Percentiles rank a stretch among this genome's conserved stretches.
These are phyloP conservation scores for Nebria salina DNA, from an alignment of 2,888 invertebrate genomes.

Conservation along the genomic window DNA sequence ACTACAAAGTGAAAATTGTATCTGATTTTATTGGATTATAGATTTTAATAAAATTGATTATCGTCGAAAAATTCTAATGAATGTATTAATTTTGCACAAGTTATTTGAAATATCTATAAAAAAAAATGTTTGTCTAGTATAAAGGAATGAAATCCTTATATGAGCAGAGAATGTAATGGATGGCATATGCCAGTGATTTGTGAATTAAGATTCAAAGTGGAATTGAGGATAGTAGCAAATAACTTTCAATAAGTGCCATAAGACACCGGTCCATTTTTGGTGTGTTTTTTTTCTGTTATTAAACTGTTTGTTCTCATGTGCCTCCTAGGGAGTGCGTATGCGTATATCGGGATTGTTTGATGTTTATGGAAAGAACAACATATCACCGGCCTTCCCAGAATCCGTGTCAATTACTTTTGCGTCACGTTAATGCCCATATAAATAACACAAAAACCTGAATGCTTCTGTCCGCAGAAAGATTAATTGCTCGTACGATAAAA, in stretches of 20 bases:
- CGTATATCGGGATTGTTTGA: slow-evolving; percentile 35
- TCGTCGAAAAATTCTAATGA: too few relatives aligned
- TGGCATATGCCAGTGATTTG: too few relatives aligned
- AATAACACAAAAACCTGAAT: slow-evolving; percentile 42
- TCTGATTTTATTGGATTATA: too few relatives aligned
- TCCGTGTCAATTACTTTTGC: slow-evolving; percentile 46
- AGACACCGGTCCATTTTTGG: neutral
- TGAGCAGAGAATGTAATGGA: too few relatives aligned
- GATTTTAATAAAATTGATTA: too few relatives aligned
- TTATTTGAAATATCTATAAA: too few relatives aligned
- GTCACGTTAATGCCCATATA: slow-evolving; percentile 46
- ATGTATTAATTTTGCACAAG: too few relatives aligned
- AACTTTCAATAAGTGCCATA: neutral
- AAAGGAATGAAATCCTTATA: too few relatives aligned
- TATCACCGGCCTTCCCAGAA: slow-evolving; percentile 41
- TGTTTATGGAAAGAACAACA: slow-evolving; percentile 38
- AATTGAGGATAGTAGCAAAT: neutral
- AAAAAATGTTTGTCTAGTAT: too few relatives aligned
- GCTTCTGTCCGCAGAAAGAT: slow-evolving; percentile 33
- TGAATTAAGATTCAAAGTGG: neutral
- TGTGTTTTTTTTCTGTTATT: neutral
- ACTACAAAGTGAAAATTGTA: neutral
- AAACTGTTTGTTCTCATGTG: neutral
- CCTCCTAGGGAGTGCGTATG: neutral
- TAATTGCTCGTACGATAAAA: slow-evolving; percentile 18